These are phyloP conservation scores for Phlogophora meticulosa DNA, from an alignment of 2,888 invertebrate genomes.

Conservation along the genomic window DNA sequence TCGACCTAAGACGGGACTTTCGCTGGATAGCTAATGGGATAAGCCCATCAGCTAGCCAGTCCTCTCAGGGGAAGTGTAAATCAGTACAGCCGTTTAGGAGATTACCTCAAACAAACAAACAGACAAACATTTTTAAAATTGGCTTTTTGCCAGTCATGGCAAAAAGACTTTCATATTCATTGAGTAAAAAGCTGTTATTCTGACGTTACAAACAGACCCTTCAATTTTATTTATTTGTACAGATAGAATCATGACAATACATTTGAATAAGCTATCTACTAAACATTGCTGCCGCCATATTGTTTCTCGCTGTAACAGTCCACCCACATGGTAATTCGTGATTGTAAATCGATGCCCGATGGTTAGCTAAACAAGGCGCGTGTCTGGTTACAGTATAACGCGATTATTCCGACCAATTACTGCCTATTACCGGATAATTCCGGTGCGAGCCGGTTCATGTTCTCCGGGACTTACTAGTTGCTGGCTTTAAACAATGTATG, in stretches of 20 bases:
- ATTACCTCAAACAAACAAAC: too few species aligned
- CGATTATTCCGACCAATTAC: conserved; percentile 87
- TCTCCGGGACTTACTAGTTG: conserved; percentile 61
- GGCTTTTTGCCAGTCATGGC: too few species aligned
- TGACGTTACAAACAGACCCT: too few species aligned
- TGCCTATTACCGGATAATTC: conserved; percentile 80
- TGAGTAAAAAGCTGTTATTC: too few species aligned
- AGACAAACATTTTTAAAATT: too few species aligned
- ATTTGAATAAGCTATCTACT: background rate
- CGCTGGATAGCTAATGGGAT: too few species aligned
- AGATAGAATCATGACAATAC: background rate
- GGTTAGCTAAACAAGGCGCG: conserved; percentile 70
- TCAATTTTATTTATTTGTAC: background rate
- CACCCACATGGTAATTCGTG: conserved; percentile 69
- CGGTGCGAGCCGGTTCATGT: conserved; percentile 70
- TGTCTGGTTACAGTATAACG: conserved; percentile 77
- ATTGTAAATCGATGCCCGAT: conserved; percentile 77
- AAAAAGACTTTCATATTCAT: too few species aligned
- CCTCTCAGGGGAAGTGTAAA: too few species aligned
- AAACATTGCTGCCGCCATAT: background rate
- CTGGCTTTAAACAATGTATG: background rate
- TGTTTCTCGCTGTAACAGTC: background rate
- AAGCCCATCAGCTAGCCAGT: too few species aligned
- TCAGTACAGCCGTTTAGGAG: too few species aligned
- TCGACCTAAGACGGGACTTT: too few species aligned